Evolutionary conservation across 2,113 vertebrate species (phyloP).

Genomic region (Caranx ignobilis): DNA sequence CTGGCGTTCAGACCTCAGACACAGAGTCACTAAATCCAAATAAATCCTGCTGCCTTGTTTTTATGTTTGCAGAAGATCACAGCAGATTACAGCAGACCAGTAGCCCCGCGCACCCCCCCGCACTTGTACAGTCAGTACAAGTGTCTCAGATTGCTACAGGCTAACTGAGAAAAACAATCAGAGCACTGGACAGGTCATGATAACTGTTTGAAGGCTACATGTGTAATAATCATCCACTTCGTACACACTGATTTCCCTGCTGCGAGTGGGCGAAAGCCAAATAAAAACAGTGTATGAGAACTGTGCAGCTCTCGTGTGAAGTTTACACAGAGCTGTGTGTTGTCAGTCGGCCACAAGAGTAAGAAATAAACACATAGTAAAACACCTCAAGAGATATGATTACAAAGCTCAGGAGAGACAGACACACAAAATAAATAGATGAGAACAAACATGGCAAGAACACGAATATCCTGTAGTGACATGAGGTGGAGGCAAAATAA

Average conservation of each 20-base stretch:
- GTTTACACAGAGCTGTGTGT: conserved; percentile 5
- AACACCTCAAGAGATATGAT: not conserved
- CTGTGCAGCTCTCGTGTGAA: not conserved
- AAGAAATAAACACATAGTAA: not conserved
- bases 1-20: too few species aligned
- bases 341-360: not conserved
- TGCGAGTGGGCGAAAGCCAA: not conserved
- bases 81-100: conserved; percentile 17
- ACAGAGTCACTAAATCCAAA: too few species aligned
- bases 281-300: not conserved
- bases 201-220: not conserved
- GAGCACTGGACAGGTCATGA: not conserved
- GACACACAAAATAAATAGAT: not conserved
- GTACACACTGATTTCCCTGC: not conserved
- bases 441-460: not conserved
- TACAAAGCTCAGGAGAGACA: not conserved
- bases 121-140: not conserved
- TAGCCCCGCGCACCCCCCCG: conserved; percentile 15
- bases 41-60: conserved; percentile 17
- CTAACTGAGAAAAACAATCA: not conserved
- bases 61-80: conserved; percentile 31
- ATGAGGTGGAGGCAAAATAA: not conserved
- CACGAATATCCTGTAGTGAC: not conserved
- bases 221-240: not conserved
- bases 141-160: too few species aligned